A percentile compares a stretch with the other conserved stretches of the same genome.
These are phyloP conservation scores for Drosophila falleni DNA, from an alignment of 2,888 invertebrate species.

Conservation along the genomic window DNA sequence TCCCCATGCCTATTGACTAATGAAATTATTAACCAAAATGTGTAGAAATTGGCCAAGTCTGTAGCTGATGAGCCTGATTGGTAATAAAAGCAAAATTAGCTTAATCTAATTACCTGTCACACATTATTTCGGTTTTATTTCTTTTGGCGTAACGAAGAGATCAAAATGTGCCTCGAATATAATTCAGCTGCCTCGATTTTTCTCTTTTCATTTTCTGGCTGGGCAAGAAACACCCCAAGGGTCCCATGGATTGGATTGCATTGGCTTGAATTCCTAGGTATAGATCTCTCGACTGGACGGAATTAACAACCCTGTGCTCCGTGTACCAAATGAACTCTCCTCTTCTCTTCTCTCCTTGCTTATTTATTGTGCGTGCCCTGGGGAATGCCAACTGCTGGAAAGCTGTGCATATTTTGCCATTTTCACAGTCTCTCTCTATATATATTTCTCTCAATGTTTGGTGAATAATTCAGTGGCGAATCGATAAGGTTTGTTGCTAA, in stretches of 20 bases:
- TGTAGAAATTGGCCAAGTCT: slow-evolving; percentile 38
- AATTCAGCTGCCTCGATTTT: slow-evolving; percentile 57
- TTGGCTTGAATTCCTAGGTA: slow-evolving; percentile 8
- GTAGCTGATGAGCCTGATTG: slow-evolving; percentile 52
- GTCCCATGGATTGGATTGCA: slow-evolving; percentile 8
- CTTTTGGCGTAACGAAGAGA: slow-evolving; percentile 17
- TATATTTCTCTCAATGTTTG: slow-evolving; percentile 10
- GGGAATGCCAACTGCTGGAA: slow-evolving; percentile 54
- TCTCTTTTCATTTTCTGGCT: background rate
- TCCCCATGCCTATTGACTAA: slow-evolving; percentile 35
- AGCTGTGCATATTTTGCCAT: slow-evolving; percentile 63
- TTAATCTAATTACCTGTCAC: slow-evolving; percentile 83
- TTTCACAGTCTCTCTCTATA: slow-evolving; percentile 18
- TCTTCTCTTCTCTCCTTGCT: slow-evolving; percentile 35
- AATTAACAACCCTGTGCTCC: slow-evolving; percentile 3
- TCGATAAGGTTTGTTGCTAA: slow-evolving; percentile 67
- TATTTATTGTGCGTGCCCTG: slow-evolving; percentile 79
- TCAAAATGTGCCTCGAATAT: slow-evolving; percentile 17
- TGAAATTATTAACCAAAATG: slow-evolving; percentile 76
- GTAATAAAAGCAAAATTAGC: slow-evolving; percentile 82
- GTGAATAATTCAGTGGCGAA: slow-evolving; percentile 78
- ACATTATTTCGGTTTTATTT: slow-evolving; percentile 76
- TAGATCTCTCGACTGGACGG: background rate
- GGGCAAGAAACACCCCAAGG: slow-evolving; percentile 11
- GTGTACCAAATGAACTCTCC: background rate